Base-by-base conservation (phyloP, 1,140 invertebrate species). In the Lordiphosa mommai region DNA sequence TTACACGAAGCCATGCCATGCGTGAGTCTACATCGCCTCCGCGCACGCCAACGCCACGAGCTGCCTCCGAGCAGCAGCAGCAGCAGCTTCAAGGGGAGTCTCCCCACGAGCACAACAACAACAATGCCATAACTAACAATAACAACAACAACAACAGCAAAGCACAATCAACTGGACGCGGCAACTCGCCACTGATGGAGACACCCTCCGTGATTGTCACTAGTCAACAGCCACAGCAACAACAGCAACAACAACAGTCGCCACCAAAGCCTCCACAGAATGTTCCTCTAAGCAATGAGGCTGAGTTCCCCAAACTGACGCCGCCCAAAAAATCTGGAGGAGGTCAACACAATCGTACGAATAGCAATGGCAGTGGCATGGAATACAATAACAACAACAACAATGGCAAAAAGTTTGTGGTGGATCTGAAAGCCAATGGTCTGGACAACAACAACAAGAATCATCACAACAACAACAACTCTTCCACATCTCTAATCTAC, bases 1-100 rank as follows among this genome's bases (percentile, higher is more conserved):
- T 97, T 66, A 94, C 96, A 16, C 92, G 96, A 80, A 96, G 95
- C 76, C 95, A 96, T 91, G 96, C 96, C 57, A 94, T 97, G 90
- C 92, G 94, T 80, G 96, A 97, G 90, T 94, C 95, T 59, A 92
- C 94, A 47, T 96, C 95, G 16, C 95, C 96, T 9, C 95, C 95
- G 30, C 92, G 94, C 64, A 93, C 94, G 67, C 91, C 92, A 47
- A 92, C 91, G 55, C 91, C 91, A 70, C 89, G 89, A 41, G 70
- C 72, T 69, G 64, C 60, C 72, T 72, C 68, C 37, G 72, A 84
- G 49, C 67, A 67, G 49, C 64, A 77, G 70, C 82, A 64, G 68
- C 84, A 63, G 72, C 80, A 67, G 55, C 29, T 61, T 16, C 64
- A 50, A 27, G 59, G 52, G 43, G 79, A 85, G 44, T 37, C 43